A percentile compares a stretch with the other conserved stretches of the same genome.
Conservation (phyloP, 2,113 vertebrate genomes). For the Caloenas nicobarica region DNA sequence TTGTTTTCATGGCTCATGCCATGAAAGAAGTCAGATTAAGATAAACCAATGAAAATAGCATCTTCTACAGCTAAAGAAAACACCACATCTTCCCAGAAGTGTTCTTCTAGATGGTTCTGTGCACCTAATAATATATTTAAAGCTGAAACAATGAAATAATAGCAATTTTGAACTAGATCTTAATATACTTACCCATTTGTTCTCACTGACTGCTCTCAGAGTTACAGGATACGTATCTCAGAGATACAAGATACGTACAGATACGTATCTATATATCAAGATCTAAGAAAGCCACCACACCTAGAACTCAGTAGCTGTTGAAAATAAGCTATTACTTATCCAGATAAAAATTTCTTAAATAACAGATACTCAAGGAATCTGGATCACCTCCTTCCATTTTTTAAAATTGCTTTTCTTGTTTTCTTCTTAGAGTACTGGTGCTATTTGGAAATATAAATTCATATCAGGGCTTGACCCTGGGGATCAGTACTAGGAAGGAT, state of each 20-base stretch:
- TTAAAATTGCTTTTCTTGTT: background rate
- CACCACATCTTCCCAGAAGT: background rate
- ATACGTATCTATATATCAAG: background rate
- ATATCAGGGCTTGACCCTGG: background rate
- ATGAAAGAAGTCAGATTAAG: background rate
- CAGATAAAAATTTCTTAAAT: accelerated
- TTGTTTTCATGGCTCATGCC: background rate
- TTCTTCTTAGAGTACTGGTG: background rate
- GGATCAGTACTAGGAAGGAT: background rate
- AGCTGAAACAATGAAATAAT: background rate
- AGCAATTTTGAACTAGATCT: background rate
- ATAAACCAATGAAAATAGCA: background rate
- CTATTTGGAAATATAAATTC: background rate
- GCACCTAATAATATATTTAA: background rate
- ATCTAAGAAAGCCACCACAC: background rate
- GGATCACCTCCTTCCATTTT: background rate
- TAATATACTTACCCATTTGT: background rate
- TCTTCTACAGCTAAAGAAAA: background rate
- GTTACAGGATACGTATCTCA: too few species aligned
- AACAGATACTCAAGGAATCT: background rate
- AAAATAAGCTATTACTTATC: background rate
- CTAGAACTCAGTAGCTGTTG: background rate
- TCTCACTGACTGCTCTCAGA: background rate
- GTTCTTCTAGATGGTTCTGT: background rate
- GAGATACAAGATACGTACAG: too few species aligned